A percentile compares a stretch with the other conserved stretches of the same genome.
These are phyloP conservation scores for Menidia menidia DNA, from an alignment of 2,797 vertebrate species.

Conservation along the genomic window DNA sequence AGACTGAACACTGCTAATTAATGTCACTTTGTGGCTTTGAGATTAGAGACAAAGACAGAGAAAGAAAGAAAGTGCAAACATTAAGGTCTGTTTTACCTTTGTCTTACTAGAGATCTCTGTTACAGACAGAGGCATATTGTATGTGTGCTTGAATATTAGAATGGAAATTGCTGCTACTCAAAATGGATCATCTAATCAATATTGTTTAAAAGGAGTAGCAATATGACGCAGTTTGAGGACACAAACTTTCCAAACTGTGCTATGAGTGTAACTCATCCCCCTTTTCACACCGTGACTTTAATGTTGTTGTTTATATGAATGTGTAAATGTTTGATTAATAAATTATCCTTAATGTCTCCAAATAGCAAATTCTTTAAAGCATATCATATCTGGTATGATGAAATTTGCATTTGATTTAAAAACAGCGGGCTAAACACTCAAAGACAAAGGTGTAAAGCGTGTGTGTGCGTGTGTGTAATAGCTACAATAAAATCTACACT, in stretches of 20 bases:
- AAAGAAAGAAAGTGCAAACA: constrained; percentile 15
- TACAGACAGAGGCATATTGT: background rate
- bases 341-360: background rate
- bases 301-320: too few relatives aligned
- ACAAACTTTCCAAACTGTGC: background rate
- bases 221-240: background rate
- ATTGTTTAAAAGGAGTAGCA: background rate
- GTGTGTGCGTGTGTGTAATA: constrained; percentile 42
- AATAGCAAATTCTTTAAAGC: background rate
- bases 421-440: background rate
- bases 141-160: background rate
- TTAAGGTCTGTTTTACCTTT: constrained; percentile 38
- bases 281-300: too few relatives aligned
- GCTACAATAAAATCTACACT: constrained; percentile 37
- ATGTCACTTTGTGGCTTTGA: constrained; percentile 58
- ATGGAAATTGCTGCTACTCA: background rate
- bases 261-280: too few relatives aligned
- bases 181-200: background rate
- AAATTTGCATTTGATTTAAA: background rate
- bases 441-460: constrained; percentile 40
- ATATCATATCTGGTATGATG: background rate
- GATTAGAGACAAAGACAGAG: constrained; percentile 44
- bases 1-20: constrained; percentile 55
- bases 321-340: background rate
- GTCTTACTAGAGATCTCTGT: background rate